Evolutionary conservation across 2,113 vertebrate species (phyloP), one percentile per base, ranked within the genome.

Genomic region (Python bivittatus): DNA sequence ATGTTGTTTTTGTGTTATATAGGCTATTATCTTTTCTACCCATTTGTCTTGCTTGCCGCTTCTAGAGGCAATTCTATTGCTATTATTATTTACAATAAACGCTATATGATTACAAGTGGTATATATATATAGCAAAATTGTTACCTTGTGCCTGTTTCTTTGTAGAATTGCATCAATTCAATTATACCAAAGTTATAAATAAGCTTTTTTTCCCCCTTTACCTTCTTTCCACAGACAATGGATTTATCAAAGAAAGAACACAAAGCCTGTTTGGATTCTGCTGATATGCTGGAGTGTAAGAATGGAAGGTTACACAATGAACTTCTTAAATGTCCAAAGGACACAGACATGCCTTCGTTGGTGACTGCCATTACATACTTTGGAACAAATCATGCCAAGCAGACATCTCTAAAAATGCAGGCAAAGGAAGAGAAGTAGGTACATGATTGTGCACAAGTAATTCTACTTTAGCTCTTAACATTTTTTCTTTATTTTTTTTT

Each of bases 391-490:
- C 86, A 84, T 1, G 27, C 88, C 91, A 94, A 88, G 89, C 96
- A 95, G 92, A 84, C 44, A 54, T 84, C 93, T 68, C 86, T 92
- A 90, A 93, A 95, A 95, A 90, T 54, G 86, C 95, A 95, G 92
- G 93, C 93, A 94, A 94, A 93, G 88, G 96, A 97, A 94, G 94
- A 96, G 6, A 97, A 97, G 98, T 97, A 97, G 97, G 98, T 97
- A 97, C 92, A 86, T 15, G 85, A 79, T 33, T 0, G 1, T 64
- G 60, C 7, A 54, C 84, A 86, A 85, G 86, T 86, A 85, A 68
- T 13, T 72, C 6, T 54, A 53, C n/a, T 88, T 92, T 56, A 29
- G 22, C 60, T 56, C 85, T 72, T 27, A 56, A 48, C 42, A 27
- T 17, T 88, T n/a, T 20, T 54, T 8, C 8, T 6, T 2, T 1